These are phyloP conservation scores for Gila robusta DNA, from an alignment of 2,797 vertebrate genomes.

Conservation along the genomic window DNA sequence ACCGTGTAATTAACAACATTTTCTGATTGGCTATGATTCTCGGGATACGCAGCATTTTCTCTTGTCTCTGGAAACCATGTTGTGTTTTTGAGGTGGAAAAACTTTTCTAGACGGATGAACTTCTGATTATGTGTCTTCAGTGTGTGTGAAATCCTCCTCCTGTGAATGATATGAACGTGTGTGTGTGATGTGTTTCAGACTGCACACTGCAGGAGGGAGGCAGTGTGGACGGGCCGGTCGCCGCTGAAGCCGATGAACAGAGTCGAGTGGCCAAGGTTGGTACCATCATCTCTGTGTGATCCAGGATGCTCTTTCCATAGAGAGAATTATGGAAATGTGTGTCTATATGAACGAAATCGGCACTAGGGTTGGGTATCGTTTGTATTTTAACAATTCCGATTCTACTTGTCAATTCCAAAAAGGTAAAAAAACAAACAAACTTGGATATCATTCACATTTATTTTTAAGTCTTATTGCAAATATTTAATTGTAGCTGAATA, in stretches of 20 bases:
- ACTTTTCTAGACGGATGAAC: not conserved
- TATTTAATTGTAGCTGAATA: too few species aligned
- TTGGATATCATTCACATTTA: too few species aligned
- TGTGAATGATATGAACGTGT: not conserved
- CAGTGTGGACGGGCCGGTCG: constrained; percentile 56
- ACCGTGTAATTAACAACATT: too few species aligned
- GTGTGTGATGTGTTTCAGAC: constrained; percentile 58
- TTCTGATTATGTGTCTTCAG: not conserved
- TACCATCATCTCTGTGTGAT: not conserved
- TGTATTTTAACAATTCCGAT: too few species aligned
- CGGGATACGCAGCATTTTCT: not conserved
- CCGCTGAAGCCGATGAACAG: constrained; percentile 65
- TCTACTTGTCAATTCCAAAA: too few species aligned
- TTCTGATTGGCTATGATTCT: too few species aligned
- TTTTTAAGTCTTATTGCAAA: too few species aligned
- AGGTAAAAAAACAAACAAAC: too few species aligned
- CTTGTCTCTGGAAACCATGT: not conserved
- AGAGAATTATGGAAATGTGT: too few species aligned
- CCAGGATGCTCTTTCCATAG: too few species aligned
- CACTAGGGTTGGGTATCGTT: too few species aligned
- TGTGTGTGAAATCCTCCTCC: not conserved
- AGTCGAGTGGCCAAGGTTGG: constrained; percentile 68
- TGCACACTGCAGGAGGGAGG: constrained; percentile 65
- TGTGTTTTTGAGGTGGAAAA: not conserved
- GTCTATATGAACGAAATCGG: too few species aligned